These are phyloP conservation scores for Mus spicilegus DNA, from an alignment of 2,113 vertebrate species.

Conservation along the genomic window DNA sequence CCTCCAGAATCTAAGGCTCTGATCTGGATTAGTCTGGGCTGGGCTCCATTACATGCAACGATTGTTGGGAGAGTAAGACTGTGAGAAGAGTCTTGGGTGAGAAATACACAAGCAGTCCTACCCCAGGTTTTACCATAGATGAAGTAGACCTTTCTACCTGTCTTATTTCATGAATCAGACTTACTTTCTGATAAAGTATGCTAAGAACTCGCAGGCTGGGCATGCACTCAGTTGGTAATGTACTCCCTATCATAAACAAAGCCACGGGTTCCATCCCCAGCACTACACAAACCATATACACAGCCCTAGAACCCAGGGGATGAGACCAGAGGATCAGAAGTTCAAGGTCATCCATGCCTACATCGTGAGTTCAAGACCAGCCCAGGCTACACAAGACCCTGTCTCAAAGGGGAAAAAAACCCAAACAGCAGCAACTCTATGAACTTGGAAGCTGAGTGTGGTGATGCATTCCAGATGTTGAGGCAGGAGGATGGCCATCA, in stretches of 20 bases:
- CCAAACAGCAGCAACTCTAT: background rate
- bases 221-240: too few relatives aligned
- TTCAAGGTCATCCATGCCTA: background rate
- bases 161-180: conserved; percentile 2
- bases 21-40: background rate
- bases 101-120: background rate
- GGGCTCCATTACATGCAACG: background rate
- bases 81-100: background rate
- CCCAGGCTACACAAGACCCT: background rate
- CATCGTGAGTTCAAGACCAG: background rate
- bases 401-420: background rate
- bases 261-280: background rate
- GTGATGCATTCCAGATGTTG: background rate
- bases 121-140: background rate
- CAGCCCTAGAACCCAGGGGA: too few relatives aligned
- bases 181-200: background rate
- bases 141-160: background rate
- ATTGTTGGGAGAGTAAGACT: background rate
- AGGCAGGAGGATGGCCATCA: background rate
- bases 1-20: background rate
- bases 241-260: background rate
- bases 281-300: too few relatives aligned
- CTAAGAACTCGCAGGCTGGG: background rate
- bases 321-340: background rate
- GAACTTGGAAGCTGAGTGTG: background rate